Evolutionary conservation across 2,888 invertebrate species (phyloP).

Genomic region (Callosobruchus maculatus): DNA sequence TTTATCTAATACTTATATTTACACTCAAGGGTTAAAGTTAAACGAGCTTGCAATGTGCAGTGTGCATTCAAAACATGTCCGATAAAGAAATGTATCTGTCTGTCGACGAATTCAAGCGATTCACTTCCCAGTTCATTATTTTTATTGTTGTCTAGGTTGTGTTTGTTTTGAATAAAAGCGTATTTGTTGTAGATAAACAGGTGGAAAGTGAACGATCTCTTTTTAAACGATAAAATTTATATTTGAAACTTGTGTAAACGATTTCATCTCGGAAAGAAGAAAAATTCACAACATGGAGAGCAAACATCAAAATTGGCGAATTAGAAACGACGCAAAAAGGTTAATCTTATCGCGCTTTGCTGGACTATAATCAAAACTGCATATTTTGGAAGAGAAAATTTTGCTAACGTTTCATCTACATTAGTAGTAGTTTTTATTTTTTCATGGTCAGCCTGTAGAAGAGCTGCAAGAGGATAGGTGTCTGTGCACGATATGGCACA

Average conservation of each 20-base stretch:
- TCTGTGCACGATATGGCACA: too few species aligned
- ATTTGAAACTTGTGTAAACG: neutral
- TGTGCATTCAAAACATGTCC: neutral
- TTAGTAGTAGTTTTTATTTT: too few species aligned
- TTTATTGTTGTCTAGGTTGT: neutral
- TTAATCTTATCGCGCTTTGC: too few species aligned
- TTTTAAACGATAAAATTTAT: neutral
- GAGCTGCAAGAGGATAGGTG: too few species aligned
- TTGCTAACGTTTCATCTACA: too few species aligned
- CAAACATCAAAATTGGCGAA: neutral
- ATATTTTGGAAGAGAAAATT: too few species aligned
- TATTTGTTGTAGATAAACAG: neutral
- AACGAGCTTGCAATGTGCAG: neutral
- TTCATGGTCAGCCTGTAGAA: too few species aligned
- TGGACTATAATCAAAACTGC: too few species aligned
- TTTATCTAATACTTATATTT: neutral
- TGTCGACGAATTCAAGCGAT: neutral
- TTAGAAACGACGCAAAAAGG: neutral
- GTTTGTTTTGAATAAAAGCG: neutral
- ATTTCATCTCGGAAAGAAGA: neutral
- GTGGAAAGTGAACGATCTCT: neutral
- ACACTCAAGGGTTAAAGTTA: neutral
- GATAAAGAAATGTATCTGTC: neutral
- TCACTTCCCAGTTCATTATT: neutral
- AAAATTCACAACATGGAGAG: neutral